Percentiles rank a stretch among this genome's conserved stretches.
phyloP scores from a whole-genome alignment of 2,888 invertebrate species.

The Campoletis raptor region DNA sequence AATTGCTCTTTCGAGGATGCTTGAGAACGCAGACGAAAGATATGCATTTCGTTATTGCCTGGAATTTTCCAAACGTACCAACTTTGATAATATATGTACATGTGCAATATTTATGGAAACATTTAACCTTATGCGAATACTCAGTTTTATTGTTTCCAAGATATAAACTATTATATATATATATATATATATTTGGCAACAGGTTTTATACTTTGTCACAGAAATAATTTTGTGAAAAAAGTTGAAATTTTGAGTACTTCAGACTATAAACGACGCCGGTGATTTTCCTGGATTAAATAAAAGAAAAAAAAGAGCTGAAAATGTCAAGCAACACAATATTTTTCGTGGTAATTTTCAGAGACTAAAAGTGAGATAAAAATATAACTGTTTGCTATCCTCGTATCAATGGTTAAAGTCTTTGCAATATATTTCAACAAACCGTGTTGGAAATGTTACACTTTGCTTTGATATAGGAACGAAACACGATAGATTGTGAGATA shows the following conservation, averaged over 20 bases:
- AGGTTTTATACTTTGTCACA: background rate
- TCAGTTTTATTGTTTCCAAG: background rate
- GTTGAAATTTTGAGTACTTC: background rate
- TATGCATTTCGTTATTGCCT: conserved; percentile 72
- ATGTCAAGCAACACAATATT: background rate
- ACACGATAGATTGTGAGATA: conserved; percentile 34
- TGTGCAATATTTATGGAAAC: background rate
- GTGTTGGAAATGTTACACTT: conserved; percentile 21
- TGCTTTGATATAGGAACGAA: background rate
- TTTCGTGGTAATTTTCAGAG: background rate
- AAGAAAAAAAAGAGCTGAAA: background rate
- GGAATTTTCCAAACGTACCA: conserved; percentile 18
- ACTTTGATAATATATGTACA: conserved; percentile 6
- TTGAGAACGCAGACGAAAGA: conserved; percentile 55
- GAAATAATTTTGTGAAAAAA: background rate
- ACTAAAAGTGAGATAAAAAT: conserved; percentile 1
- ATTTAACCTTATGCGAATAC: background rate
- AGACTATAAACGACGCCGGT: background rate
- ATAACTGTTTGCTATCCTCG: background rate
- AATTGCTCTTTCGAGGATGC: conserved; percentile 58
- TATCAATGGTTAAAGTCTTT: background rate
- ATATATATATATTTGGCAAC: background rate
- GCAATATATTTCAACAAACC: background rate
- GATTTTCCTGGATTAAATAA: background rate
- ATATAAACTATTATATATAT: background rate